Conservation (phyloP, 1,140 invertebrate genomes). For the Anoplophora glabripennis region DNA sequence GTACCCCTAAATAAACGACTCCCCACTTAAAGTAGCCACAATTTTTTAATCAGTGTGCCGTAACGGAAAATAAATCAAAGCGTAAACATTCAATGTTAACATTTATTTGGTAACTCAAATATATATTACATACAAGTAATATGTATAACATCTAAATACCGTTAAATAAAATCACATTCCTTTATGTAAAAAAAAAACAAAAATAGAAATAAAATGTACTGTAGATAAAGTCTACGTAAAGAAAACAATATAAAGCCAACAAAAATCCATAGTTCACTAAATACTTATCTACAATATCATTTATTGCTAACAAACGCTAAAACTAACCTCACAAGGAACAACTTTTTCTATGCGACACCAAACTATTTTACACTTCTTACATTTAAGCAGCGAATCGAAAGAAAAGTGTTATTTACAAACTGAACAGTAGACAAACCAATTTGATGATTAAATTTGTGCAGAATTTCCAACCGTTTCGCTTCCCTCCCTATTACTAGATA, state of each 20-base stretch:
- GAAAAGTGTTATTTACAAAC: not conserved
- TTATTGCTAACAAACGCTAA: conserved; percentile 14
- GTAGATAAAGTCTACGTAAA: conserved; percentile 6
- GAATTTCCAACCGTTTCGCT: too few species aligned
- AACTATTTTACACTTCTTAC: conserved; percentile 7
- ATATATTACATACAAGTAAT: conserved; percentile 26
- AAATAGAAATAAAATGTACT: too few species aligned
- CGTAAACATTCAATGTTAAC: conserved; percentile 8
- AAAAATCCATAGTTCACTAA: conserved; percentile 9
- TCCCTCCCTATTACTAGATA: not conserved
- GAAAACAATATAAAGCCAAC: conserved; percentile 8
- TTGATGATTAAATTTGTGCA: conserved; percentile 2
- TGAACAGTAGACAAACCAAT: not conserved
- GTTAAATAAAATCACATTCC: conserved; percentile 26
- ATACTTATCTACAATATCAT: conserved; percentile 16
- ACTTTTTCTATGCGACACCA: conserved; percentile 24
- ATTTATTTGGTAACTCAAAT: conserved; percentile 33
- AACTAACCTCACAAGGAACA: conserved; percentile 25
- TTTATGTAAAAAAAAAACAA: conserved; percentile 23
- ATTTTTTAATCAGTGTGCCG: not conserved
- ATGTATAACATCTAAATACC: conserved; percentile 21
- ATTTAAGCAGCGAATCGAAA: conserved; percentile 19
- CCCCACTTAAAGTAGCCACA: too few species aligned
- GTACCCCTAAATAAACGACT: too few species aligned
- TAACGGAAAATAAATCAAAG: too few species aligned